Conservation (phyloP, 2,113 vertebrate species). For the Ptychochromis oligacanthus region DNA sequence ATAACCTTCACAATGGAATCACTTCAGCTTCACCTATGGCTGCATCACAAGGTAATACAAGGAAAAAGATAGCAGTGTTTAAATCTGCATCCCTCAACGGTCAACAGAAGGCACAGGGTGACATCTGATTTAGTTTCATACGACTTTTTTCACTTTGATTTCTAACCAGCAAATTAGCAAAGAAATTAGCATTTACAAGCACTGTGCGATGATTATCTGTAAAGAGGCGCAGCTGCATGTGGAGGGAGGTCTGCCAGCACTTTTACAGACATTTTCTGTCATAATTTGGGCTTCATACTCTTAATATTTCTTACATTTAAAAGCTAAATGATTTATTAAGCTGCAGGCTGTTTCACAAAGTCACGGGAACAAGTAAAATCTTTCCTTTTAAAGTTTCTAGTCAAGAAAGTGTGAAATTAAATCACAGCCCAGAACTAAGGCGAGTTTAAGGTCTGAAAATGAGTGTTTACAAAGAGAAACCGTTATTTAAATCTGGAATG, state of each 20-base stretch:
- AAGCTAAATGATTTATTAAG: background rate
- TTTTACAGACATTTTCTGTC: background rate
- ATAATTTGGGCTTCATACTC: accelerated
- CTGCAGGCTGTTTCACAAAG: accelerated
- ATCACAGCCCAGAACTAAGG: background rate
- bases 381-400: accelerated
- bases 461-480: background rate
- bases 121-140: background rate
- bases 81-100: background rate
- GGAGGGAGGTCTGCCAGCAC: background rate
- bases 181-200: background rate
- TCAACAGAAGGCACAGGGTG: background rate
- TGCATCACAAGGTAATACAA: background rate
- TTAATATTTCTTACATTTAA: background rate
- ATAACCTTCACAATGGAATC: background rate
- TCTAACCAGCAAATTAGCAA: background rate
- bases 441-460: accelerated
- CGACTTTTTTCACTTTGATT: background rate
- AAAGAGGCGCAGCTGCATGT: background rate
- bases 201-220: background rate
- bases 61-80: background rate
- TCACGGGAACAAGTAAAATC: background rate
- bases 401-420: background rate
- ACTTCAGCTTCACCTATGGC: background rate
- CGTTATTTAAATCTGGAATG: too few relatives aligned